phyloP scores from a whole-genome alignment of 2,888 invertebrate species.

The Troilus luridus region DNA sequence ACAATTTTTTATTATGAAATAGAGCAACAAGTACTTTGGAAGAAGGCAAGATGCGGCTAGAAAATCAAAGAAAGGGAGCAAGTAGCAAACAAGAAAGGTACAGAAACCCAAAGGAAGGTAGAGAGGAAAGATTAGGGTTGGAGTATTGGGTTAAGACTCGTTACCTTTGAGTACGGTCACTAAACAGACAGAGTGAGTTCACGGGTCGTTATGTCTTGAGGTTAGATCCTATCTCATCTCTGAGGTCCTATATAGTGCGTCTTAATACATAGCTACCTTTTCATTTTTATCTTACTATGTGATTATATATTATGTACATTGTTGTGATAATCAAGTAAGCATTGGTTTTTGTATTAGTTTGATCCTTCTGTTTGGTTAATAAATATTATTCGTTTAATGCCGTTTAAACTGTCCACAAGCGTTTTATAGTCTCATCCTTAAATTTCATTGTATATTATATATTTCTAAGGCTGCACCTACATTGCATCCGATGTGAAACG shows the following conservation, averaged over 20 bases:
- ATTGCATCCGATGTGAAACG: too few species aligned
- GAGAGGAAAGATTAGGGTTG: background rate
- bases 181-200: background rate
- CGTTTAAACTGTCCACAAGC: too few species aligned
- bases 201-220: constrained; percentile 9
- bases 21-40: too few species aligned
- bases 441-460: too few species aligned
- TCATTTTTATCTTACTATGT: background rate
- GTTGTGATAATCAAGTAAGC: too few species aligned
- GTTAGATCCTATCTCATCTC: background rate
- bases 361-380: too few species aligned
- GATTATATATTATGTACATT: background rate
- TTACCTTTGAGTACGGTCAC: constrained; percentile 3
- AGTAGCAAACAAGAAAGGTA: background rate
- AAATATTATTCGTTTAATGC: too few species aligned
- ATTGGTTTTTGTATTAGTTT: too few species aligned
- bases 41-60: too few species aligned
- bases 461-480: too few species aligned
- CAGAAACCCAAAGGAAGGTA: background rate
- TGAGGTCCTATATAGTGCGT: background rate
- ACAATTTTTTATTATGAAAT: too few species aligned
- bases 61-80: background rate
- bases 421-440: too few species aligned
- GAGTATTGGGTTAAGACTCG: background rate
- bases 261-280: background rate